A percentile compares a stretch with the other conserved stretches of the same genome.
phyloP scores from a whole-genome alignment of 2,113 vertebrate genomes.

The Butorides virescens region DNA sequence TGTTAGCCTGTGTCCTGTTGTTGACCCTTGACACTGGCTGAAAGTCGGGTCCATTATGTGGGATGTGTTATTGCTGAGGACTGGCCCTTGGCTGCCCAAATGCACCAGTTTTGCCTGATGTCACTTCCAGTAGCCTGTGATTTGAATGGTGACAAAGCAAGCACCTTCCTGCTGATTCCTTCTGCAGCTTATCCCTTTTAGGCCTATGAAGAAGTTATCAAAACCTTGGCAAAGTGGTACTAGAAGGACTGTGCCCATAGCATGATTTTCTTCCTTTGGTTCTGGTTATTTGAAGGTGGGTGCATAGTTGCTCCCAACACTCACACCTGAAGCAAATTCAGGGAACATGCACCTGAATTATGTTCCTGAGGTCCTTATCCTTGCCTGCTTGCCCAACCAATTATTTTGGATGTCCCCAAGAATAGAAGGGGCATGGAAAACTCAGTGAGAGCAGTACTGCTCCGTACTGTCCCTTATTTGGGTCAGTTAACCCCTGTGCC shows the following conservation, averaged over 20 bases:
- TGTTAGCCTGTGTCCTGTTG: background rate
- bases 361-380: background rate
- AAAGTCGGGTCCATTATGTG: background rate
- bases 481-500: background rate
- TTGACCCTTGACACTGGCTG: background rate
- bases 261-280: background rate
- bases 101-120: background rate
- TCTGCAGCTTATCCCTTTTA: background rate
- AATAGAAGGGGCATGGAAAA: background rate
- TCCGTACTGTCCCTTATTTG: background rate
- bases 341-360: background rate
- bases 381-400: background rate
- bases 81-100: background rate
- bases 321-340: background rate
- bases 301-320: background rate
- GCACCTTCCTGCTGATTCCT: background rate
- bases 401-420: background rate
- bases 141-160: background rate
- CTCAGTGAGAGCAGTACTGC: background rate
- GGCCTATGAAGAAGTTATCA: background rate
- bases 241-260: background rate
- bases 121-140: background rate
- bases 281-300: background rate
- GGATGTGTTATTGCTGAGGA: background rate
- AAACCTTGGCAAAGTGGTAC: background rate